Base-by-base conservation (phyloP, 2,113 vertebrate genomes). In the Myotis yumanensis region DNA sequence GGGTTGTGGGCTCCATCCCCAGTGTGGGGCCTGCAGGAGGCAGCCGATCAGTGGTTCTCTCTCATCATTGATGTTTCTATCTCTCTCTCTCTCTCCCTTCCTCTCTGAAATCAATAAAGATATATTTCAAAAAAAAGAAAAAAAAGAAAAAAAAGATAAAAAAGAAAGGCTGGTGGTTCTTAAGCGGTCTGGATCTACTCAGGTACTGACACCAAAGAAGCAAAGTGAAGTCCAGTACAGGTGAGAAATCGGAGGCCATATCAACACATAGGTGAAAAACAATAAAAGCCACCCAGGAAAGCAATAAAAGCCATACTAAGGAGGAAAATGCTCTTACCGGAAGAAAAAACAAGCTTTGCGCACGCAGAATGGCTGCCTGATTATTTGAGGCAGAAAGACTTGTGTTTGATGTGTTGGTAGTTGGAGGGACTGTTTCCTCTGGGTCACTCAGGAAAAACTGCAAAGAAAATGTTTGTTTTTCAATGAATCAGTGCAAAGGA, bases 401-500 rank as follows among this genome's bases (percentile, higher is more conserved):
- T 95, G 98, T 93, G 92, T 99, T 99, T 93, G 99, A 99, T 59
- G 97, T 97, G 97, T 99, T 99, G 97, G 98, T 97, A 96, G 98
- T 71, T 17, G 98, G 94, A 73, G 97, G 95, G 62, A 97, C 91
- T 54, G 95, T 86, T 92, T 98, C 97, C 75, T 97, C 94, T 79
- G 97, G 95, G 86, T 98, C 98, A 86, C 99, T 99, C 97, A 99
- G 97, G 98, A 99, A 99, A 98, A 99, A 99, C 99, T 99, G 97
- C 57, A 93, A 94, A 69, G 93, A 97, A 96, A 93, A 93, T 93
- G 89, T 30, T 95, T 15, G 28, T 28, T 77, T 85, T 75, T 80
- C 69, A 96, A 73, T 92, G 57, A 88, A 84, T 97, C 91, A 95
- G 85, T n/a, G 48, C 54, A 32, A 32, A 84, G 72, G 62, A 95